Evolutionary conservation across 2,113 vertebrate genomes (phyloP), one percentile per base, ranked within the genome.

Genomic region (Oreocharis arfaki): DNA sequence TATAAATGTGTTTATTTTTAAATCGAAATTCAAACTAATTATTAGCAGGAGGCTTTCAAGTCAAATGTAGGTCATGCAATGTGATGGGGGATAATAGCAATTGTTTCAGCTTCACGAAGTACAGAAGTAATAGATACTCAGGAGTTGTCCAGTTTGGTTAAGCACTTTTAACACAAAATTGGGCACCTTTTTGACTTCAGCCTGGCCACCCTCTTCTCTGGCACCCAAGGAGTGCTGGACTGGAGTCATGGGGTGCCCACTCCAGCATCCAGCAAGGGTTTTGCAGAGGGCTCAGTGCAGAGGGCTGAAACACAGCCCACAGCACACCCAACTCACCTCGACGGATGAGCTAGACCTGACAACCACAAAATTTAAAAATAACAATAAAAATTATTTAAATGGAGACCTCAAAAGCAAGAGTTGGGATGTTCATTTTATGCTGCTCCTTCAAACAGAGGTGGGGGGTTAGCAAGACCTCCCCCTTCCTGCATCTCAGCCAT

Each of bases 21-120:
- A 97, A 97, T 93, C 23, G 17, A 78, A 97, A 96, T 93, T 97
- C 95, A 97, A 97, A 94, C 88, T 98, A 96, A 98, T 98, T 97
- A 98, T 97, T 97, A 97, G 95, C 96, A 97, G 93, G 96, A 98
- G 95, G 92, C 95, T 98, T 98, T 98, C 97, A 97, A 97, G 97
- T 97, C 75, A 97, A 98, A 98, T 98, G 96, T 98, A 98, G 98
- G 97, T 98, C 98, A 97, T 80, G 91, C 84, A 87, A 87, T 95
- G 86, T 96, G 90, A 96, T 59, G 93, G 63, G 93, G 93, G 93
- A 93, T 98, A 97, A 98, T 87, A 88, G 96, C 96, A 92, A 98
- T 93, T 96, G 97, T 97, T 97, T 97, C 94, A 89, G 96, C 96
- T 97, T 94, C 96, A 84, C 87, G 89, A 96, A 96, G 90, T 37